A percentile compares a stretch with the other conserved stretches of the same genome.
These are phyloP conservation scores for Conus betulinus DNA, from an alignment of 1,140 invertebrate genomes.

Conservation along the genomic window DNA sequence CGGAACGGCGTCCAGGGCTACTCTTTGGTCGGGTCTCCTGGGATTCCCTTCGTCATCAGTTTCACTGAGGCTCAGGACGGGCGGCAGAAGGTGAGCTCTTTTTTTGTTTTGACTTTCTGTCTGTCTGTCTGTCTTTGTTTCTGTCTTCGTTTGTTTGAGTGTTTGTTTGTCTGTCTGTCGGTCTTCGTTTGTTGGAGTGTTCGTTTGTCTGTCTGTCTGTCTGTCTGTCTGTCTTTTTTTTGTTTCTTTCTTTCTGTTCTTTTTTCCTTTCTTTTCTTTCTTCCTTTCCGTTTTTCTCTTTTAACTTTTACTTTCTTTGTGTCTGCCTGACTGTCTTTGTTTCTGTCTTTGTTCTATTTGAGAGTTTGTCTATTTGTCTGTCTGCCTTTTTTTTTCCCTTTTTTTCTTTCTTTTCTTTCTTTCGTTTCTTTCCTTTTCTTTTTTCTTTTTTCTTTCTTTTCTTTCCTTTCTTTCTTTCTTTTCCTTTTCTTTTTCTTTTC, in stretches of 20 bases:
- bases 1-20: conserved; percentile 81
- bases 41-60: conserved; percentile 27
- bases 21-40: conserved; percentile 36
- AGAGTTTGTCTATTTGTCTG: background rate
- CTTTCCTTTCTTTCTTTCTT: background rate
- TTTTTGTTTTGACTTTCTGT: conserved; percentile 11
- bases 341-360: background rate
- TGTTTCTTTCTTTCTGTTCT: too few relatives aligned
- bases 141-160: too few relatives aligned
- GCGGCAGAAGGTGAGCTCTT: conserved; percentile 94
- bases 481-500: background rate
- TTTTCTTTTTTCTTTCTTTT: background rate
- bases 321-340: background rate
- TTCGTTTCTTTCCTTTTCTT: background rate
- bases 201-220: too few relatives aligned
- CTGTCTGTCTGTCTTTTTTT: too few relatives aligned
- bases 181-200: too few relatives aligned
- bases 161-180: too few relatives aligned
- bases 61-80: conserved; percentile 77
- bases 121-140: background rate
- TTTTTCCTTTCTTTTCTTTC: too few relatives aligned
- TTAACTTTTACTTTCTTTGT: background rate
- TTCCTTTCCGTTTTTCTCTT: too few relatives aligned
- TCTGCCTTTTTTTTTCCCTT: background rate
- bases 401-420: too few relatives aligned